A percentile compares a stretch with the other conserved stretches of the same genome.
phyloP scores from a whole-genome alignment of 37 sponge, comb jelly and placozoan species.

The Chondrilla cf. caribensis region DNA sequence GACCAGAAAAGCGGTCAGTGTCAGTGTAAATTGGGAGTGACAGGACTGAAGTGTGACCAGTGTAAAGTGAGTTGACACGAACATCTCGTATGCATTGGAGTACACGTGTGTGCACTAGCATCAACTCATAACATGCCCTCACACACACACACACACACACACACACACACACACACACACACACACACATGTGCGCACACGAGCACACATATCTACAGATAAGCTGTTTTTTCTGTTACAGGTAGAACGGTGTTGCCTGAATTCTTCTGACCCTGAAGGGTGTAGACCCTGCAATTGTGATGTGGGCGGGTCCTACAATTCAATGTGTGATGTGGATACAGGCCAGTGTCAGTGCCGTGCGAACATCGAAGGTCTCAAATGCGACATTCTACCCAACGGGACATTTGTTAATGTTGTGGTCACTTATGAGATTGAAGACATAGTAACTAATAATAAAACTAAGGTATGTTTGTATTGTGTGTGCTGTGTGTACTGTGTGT shows the following conservation, averaged over 20 bases:
- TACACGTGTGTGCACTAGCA: too few species aligned
- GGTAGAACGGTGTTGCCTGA: slow-evolving; percentile 2
- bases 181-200: too few species aligned
- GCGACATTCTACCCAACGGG: not conserved
- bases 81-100: too few species aligned
- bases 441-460: not conserved
- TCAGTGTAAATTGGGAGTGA: not conserved
- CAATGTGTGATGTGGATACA: slow-evolving; percentile 2
- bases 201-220: not conserved
- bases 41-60: slow-evolving; percentile 16
- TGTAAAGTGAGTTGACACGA: slow-evolving; percentile 17
- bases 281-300: slow-evolving; percentile 33
- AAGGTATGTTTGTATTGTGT: too few species aligned
- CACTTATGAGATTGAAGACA: not conserved
- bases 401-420: not conserved
- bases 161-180: too few species aligned
- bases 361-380: slow-evolving; percentile 17
- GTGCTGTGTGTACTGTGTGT: too few species aligned
- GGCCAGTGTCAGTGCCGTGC: slow-evolving; percentile 28
- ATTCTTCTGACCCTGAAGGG: not conserved
- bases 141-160: too few species aligned
- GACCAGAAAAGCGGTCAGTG: slow-evolving; percentile 29
- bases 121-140: too few species aligned
- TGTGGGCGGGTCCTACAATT: slow-evolving; percentile 24
- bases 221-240: not conserved